phyloP scores from a whole-genome alignment of 2,888 invertebrate genomes.

The Leptopilina myrica region DNA sequence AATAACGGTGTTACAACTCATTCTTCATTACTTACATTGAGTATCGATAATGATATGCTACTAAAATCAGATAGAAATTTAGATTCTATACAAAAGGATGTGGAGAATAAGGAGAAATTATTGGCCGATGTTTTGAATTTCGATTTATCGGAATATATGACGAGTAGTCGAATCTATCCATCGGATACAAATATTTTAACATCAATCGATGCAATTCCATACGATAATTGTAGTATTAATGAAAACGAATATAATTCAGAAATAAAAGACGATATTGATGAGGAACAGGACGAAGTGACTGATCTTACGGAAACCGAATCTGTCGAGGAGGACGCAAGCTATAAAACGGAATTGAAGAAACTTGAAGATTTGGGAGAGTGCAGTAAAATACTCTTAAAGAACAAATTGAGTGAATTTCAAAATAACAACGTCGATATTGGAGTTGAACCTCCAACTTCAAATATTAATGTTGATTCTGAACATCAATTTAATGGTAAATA shows the following conservation, averaged over 20 bases:
- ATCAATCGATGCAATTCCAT: slow-evolving; percentile 57
- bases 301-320: slow-evolving; percentile 61
- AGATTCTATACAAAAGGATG: slow-evolving; percentile 83
- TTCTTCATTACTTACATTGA: slow-evolving; percentile 64
- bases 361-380: slow-evolving; percentile 69
- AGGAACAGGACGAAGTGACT: slow-evolving; percentile 43
- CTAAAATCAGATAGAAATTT: slow-evolving; percentile 66
- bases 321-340: slow-evolving; percentile 71
- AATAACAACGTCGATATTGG: slow-evolving; percentile 52
- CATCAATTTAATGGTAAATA: slow-evolving; percentile 64
- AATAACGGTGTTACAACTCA: slow-evolving; percentile 59
- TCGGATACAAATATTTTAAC: slow-evolving; percentile 58
- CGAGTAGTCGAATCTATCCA: slow-evolving; percentile 60
- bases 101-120: slow-evolving; percentile 86
- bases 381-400: slow-evolving; percentile 66
- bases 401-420: slow-evolving; percentile 52
- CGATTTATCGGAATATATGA: slow-evolving; percentile 76
- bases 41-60: slow-evolving; percentile 64
- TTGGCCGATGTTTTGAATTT: slow-evolving; percentile 83
- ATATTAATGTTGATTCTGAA: slow-evolving; percentile 61
- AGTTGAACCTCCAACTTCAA: slow-evolving; percentile 49
- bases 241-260: slow-evolving; percentile 8
- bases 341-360: slow-evolving; percentile 69
- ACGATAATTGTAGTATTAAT: slow-evolving; percentile 55
- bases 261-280: neutral